Evolutionary conservation across 1,140 invertebrate species (phyloP).

Genomic region (Diabrotica virgifera): DNA sequence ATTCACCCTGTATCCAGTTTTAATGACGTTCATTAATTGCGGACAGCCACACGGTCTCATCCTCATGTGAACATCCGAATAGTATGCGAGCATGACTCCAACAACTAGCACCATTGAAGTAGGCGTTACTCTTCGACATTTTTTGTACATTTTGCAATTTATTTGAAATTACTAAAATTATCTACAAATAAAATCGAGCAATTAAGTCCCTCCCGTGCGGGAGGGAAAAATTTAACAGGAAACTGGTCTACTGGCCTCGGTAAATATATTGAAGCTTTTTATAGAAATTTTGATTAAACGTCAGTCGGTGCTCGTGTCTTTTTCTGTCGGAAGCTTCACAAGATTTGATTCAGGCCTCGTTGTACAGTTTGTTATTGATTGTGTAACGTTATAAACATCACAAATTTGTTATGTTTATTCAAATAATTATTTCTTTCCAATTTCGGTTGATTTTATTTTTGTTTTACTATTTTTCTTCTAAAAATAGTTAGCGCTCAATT

Average conservation of each 20-base stretch:
- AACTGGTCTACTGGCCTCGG: constrained; percentile 24
- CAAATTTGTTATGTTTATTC: too few species aligned
- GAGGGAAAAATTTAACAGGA: constrained; percentile 25
- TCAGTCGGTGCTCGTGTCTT: not conserved
- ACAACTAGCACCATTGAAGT: constrained; percentile 23
- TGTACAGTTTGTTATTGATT: too few species aligned
- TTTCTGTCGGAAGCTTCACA: not conserved
- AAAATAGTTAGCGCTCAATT: too few species aligned
- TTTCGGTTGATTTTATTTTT: too few species aligned
- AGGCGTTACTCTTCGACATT: constrained; percentile 23
- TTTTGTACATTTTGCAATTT: constrained; percentile 31
- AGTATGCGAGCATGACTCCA: not conserved
- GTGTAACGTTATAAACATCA: too few species aligned
- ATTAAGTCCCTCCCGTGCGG: constrained; percentile 30
- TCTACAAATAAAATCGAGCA: constrained; percentile 36
- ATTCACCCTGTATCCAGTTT: not conserved
- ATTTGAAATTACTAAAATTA: constrained; percentile 35
- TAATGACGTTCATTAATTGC: not conserved
- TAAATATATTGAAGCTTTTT: constrained; percentile 14
- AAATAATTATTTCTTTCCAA: too few species aligned
- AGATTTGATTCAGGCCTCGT: too few species aligned
- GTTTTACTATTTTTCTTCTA: too few species aligned
- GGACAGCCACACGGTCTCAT: not conserved
- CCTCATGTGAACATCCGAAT: not conserved
- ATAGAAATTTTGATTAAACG: constrained; percentile 35